Conservation (phyloP, 2,113 vertebrate genomes). For the Neolamprologus sp. region DNA sequence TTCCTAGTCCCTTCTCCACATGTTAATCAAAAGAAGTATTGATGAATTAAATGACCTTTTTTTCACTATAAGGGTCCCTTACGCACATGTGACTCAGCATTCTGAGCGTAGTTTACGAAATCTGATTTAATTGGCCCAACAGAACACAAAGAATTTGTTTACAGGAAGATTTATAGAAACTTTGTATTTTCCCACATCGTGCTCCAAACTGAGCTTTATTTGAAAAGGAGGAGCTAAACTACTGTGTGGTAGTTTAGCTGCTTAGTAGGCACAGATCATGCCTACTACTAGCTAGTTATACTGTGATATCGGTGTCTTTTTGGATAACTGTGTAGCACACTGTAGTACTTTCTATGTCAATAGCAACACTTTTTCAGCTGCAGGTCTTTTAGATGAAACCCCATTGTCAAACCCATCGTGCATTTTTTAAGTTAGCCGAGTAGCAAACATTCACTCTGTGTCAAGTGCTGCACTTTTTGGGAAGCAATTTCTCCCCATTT, state of each 20-base stretch:
- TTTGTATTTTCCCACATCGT: background rate
- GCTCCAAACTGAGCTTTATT: background rate
- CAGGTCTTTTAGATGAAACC: background rate
- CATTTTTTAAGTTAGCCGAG: background rate
- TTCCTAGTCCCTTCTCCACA: background rate
- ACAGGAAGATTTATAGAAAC: background rate
- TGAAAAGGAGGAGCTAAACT: fast-evolving
- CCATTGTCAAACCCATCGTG: background rate
- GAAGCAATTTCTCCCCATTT: background rate
- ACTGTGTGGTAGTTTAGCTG: background rate
- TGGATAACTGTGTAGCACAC: background rate
- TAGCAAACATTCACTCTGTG: background rate
- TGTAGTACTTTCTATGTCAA: background rate
- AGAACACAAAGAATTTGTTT: background rate
- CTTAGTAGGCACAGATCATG: background rate
- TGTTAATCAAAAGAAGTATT: background rate
- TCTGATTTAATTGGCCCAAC: background rate
- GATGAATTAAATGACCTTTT: background rate
- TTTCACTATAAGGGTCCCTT: background rate
- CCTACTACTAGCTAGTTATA: background rate
- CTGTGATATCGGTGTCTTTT: background rate
- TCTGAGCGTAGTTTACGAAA: background rate
- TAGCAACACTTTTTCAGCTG: background rate
- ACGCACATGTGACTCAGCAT: background rate
- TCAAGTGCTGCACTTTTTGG: background rate